phyloP scores from a whole-genome alignment of 23 tunicate genomes.

The Aplidium turbinatum region DNA sequence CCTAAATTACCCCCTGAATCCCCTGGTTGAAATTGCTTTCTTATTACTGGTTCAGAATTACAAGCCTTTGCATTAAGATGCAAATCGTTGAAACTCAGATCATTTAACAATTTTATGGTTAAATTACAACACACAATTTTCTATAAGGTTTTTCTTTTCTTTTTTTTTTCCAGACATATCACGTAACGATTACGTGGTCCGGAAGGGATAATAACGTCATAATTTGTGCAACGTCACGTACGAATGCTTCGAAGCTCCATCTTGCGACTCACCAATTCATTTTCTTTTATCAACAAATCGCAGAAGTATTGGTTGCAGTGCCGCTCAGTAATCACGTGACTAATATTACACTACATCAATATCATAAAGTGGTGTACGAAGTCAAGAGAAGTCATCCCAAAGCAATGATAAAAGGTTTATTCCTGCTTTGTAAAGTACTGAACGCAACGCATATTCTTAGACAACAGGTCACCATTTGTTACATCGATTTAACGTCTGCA shows the following conservation, averaged over 20 bases:
- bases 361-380: conserved; percentile 52
- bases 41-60: no score
- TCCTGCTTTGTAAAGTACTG: no score
- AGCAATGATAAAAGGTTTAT: conserved; percentile 72
- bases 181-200: conserved; percentile 73
- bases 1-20: no score
- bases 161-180: conserved; percentile 36
- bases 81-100: no score
- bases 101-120: no score
- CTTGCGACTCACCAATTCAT: conserved; percentile 54
- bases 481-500: no score
- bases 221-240: conserved; percentile 62
- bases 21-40: no score
- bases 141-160: no score
- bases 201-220: conserved; percentile 65
- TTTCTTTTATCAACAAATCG: conserved; percentile 49
- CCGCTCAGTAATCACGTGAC: conserved; percentile 52
- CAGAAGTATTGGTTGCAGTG: conserved; percentile 37
- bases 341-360: conserved; percentile 72
- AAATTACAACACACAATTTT: no score
- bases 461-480: no score
- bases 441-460: no score
- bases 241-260: conserved; percentile 27
- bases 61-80: no score
- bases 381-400: conserved; percentile 42